Evolutionary conservation across 2,797 vertebrate genomes (phyloP).

Genomic region (Myripristis murdjan): DNA sequence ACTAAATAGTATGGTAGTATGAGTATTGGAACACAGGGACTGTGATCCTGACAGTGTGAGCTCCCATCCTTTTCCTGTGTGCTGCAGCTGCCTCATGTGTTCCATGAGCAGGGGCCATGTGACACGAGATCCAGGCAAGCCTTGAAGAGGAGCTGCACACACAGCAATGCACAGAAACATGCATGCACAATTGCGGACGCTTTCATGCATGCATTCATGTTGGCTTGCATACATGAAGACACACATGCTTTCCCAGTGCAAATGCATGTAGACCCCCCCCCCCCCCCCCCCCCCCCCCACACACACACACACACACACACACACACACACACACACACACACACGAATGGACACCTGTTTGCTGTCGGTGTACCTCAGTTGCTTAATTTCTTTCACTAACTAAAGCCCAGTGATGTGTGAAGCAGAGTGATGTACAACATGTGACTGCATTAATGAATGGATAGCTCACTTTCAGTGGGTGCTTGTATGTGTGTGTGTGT

Average conservation of each 20-base stretch:
- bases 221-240: constrained; percentile 8
- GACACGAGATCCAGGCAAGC: constrained; percentile 51
- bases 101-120: constrained; percentile 63
- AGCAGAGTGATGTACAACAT: constrained; percentile 53
- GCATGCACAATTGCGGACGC: constrained; percentile 37
- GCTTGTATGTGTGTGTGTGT: constrained; percentile 6
- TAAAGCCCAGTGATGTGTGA: constrained; percentile 56
- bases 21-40: no score
- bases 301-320: neutral
- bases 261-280: no score
- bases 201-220: constrained; percentile 35
- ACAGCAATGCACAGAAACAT: constrained; percentile 40
- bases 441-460: constrained; percentile 77
- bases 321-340: constrained; percentile 2
- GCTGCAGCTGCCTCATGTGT: constrained; percentile 52
- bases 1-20: no score
- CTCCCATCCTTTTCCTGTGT: constrained; percentile 39
- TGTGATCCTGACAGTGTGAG: constrained; percentile 26
- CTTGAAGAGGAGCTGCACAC: constrained; percentile 16
- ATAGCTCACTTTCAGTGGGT: constrained; percentile 37
- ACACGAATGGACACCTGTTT: neutral
- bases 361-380: constrained; percentile 1
- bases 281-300: no score
- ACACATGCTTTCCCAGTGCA: constrained; percentile 26
- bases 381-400: constrained; percentile 24